phyloP scores from a whole-genome alignment of 2,797 vertebrate species.

The Apogon hyalosoma region DNA sequence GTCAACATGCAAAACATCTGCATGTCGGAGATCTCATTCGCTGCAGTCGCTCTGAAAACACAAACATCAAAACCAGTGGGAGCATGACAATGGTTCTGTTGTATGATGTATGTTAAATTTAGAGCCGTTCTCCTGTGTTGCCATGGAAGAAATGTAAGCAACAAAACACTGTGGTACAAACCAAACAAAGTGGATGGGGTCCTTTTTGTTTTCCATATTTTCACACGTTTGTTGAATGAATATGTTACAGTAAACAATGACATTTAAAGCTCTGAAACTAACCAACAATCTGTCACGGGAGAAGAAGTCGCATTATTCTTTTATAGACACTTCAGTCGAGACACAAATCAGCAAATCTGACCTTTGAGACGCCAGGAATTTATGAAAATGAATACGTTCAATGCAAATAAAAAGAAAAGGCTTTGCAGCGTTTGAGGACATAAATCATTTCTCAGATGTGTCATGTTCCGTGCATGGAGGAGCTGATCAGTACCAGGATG shows the following conservation, averaged over 20 bases:
- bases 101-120: conserved; percentile 25
- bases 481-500: conserved; percentile 87
- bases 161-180: neutral
- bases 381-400: neutral
- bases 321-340: conserved; percentile 7
- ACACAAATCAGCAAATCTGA: conserved; percentile 8
- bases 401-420: conserved; percentile 9
- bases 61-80: neutral
- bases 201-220: conserved; percentile 4
- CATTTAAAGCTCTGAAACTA: conserved; percentile 10
- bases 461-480: neutral
- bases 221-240: conserved; percentile 9
- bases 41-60: neutral
- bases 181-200: neutral
- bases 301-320: neutral
- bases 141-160: conserved; percentile 4
- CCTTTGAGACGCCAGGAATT: conserved; percentile 7
- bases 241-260: conserved; percentile 6
- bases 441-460: conserved; percentile 7
- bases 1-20: conserved; percentile 13
- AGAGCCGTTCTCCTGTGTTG: conserved; percentile 11
- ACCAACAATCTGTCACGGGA: conserved; percentile 3
- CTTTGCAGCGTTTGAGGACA: neutral
- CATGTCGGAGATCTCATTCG: conserved; percentile 2
- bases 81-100: conserved; percentile 1